Evolutionary conservation across 1,140 invertebrate genomes (phyloP).

Genomic region (Leptestheria dahalacensis): DNA sequence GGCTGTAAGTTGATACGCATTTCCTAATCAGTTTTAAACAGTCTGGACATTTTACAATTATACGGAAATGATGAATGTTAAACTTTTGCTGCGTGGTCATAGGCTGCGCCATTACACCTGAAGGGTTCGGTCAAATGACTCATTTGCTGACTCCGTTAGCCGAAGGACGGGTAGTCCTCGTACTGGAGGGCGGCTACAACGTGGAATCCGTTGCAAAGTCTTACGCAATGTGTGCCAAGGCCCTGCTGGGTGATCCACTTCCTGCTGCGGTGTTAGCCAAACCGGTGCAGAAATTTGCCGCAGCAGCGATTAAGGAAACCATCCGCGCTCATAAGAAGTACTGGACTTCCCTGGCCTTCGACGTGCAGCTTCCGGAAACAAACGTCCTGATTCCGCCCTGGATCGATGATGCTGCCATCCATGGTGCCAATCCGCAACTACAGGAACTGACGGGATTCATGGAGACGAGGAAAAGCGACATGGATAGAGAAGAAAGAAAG

Average conservation of each 20-base stretch:
- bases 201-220: conserved; percentile 64
- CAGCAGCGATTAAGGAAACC: conserved; percentile 51
- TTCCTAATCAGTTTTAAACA: background rate
- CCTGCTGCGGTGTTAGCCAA: conserved; percentile 33
- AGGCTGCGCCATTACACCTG: conserved; percentile 62
- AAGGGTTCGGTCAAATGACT: conserved; percentile 77
- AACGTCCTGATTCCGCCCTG: conserved; percentile 10
- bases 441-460: background rate
- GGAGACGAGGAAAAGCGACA: background rate
- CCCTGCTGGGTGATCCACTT: conserved; percentile 69
- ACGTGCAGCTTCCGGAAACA: conserved; percentile 1
- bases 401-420: background rate
- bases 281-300: conserved; percentile 39
- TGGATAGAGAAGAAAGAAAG: background rate
- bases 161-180: conserved; percentile 61
- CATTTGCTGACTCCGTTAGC: conserved; percentile 67
- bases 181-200: conserved; percentile 87
- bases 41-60: no score
- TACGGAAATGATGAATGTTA: no score
- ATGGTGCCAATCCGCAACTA: background rate
- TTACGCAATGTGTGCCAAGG: conserved; percentile 71
- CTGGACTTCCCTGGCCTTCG: conserved; percentile 48
- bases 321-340: conserved; percentile 50
- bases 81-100: background rate
- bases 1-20: conserved; percentile 42